Percentiles rank a stretch among this genome's conserved stretches.
Evolutionary conservation across 2,888 invertebrate genomes (phyloP).

Genomic region (Myathropa florea): DNA sequence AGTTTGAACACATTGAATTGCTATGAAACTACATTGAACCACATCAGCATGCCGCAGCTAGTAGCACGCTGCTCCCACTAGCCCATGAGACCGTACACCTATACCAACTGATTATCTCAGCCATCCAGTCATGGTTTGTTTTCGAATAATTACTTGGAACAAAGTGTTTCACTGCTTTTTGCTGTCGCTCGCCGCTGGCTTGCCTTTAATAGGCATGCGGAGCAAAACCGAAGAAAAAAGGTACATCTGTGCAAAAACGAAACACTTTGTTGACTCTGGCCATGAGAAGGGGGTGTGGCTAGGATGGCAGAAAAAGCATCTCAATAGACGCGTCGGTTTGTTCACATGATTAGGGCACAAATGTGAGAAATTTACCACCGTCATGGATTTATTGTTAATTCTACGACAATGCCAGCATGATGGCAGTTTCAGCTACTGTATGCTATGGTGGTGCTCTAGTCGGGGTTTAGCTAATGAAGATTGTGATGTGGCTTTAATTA

Average conservation of each 20-base stretch:
- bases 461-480: background rate
- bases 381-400: conserved; percentile 32
- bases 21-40: background rate
- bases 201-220: conserved; percentile 4
- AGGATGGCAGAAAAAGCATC: conserved; percentile 19
- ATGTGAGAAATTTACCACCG: conserved; percentile 49
- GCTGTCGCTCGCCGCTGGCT: conserved; percentile 10
- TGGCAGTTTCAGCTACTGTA: background rate
- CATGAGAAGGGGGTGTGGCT: background rate
- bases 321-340: conserved; percentile 72
- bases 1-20: conserved; percentile 6
- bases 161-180: conserved; percentile 71
- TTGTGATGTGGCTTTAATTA: background rate
- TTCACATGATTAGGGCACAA: conserved; percentile 69
- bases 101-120: conserved; percentile 28
- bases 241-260: background rate
- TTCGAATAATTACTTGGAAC: conserved; percentile 72
- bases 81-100: conserved; percentile 1
- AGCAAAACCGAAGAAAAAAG: background rate
- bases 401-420: background rate
- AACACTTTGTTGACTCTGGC: background rate
- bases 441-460: background rate
- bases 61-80: background rate
- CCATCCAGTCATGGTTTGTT: conserved; percentile 40
- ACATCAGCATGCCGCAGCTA: background rate